Conservation (phyloP, 2,888 invertebrate genomes). For the Drosophila eohydei region DNA sequence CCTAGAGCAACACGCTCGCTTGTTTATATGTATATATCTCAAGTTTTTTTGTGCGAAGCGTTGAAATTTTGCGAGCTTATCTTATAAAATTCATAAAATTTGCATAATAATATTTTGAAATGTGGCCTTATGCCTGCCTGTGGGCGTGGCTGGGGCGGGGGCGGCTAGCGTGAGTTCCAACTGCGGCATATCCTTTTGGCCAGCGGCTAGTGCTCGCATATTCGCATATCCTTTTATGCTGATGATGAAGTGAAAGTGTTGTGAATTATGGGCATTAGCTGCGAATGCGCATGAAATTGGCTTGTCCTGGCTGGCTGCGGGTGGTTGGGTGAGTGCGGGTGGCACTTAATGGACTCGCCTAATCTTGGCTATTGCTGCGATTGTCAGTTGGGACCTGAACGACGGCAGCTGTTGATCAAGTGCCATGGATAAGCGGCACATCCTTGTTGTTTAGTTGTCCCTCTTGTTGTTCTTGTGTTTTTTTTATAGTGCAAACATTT, state of each 20-base stretch:
- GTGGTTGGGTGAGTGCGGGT: neutral
- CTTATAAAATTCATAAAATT: constrained; percentile 81
- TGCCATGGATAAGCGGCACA: constrained; percentile 69
- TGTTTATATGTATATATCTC: constrained; percentile 32
- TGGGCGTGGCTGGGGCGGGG: neutral
- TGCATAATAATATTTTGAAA: constrained; percentile 81
- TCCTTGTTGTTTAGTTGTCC: constrained; percentile 29
- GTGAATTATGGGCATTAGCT: constrained; percentile 73
- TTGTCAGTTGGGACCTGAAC: constrained; percentile 64
- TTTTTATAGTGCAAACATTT: constrained; percentile 59
- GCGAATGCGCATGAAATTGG: constrained; percentile 47
- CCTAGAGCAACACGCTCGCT: constrained; percentile 39
- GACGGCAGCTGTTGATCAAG: constrained; percentile 72
- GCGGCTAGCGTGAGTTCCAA: constrained; percentile 35
- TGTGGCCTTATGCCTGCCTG: constrained; percentile 47
- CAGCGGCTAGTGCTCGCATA: constrained; percentile 31
- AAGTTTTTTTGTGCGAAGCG: constrained; percentile 41
- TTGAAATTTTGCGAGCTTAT: constrained; percentile 77
- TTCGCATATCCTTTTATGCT: constrained; percentile 50
- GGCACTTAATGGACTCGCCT: constrained; percentile 29
- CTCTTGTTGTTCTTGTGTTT: constrained; percentile 10
- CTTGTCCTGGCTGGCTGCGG: neutral
- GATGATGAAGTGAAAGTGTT: constrained; percentile 78
- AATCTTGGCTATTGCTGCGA: constrained; percentile 39
- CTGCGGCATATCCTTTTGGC: constrained; percentile 52